Evolutionary conservation across 1,140 invertebrate species (phyloP).

Genomic region (Calephelis virginiensis): DNA sequence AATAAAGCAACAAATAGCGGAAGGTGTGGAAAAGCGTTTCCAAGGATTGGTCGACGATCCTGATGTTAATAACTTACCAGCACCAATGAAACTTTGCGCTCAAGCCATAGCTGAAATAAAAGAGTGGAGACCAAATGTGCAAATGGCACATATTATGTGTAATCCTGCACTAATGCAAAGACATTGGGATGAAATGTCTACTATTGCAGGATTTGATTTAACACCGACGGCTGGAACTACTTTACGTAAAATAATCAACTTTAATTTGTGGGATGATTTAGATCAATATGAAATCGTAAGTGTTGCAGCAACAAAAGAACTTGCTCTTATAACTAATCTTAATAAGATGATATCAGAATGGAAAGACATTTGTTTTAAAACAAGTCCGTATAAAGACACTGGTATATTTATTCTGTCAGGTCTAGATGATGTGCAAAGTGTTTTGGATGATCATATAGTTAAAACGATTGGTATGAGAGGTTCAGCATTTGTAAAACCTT

Average conservation of each 20-base stretch:
- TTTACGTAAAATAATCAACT: slow-evolving; percentile 89
- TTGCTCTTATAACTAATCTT: slow-evolving; percentile 87
- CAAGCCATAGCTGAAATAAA: slow-evolving; percentile 86
- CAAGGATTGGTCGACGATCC: slow-evolving; percentile 86
- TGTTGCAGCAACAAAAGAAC: slow-evolving; percentile 93
- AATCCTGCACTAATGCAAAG: slow-evolving; percentile 91
- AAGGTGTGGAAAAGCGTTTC: slow-evolving; percentile 82
- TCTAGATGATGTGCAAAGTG: slow-evolving; percentile 90
- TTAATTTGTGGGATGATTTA: slow-evolving; percentile 86
- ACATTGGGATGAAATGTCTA: slow-evolving; percentile 95
- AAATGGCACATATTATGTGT: slow-evolving; percentile 90
- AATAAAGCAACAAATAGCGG: slow-evolving; percentile 86
- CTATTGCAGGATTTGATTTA: slow-evolving; percentile 89
- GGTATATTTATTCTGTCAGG: slow-evolving; percentile 88
- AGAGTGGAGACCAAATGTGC: slow-evolving; percentile 89
- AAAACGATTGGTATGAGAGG: slow-evolving; percentile 94
- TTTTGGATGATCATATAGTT: slow-evolving; percentile 93
- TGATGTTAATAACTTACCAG: slow-evolving; percentile 86
- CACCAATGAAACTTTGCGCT: slow-evolving; percentile 87
- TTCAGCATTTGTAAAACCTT: slow-evolving; percentile 94
- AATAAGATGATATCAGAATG: slow-evolving; percentile 93
- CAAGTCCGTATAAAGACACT: slow-evolving; percentile 87
- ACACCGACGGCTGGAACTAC: slow-evolving; percentile 92
- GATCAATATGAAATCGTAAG: slow-evolving; percentile 92
- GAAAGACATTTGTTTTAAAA: slow-evolving; percentile 87